Evolutionary conservation across 2,888 invertebrate genomes (phyloP).

Genomic region (Lobophora halterata): DNA sequence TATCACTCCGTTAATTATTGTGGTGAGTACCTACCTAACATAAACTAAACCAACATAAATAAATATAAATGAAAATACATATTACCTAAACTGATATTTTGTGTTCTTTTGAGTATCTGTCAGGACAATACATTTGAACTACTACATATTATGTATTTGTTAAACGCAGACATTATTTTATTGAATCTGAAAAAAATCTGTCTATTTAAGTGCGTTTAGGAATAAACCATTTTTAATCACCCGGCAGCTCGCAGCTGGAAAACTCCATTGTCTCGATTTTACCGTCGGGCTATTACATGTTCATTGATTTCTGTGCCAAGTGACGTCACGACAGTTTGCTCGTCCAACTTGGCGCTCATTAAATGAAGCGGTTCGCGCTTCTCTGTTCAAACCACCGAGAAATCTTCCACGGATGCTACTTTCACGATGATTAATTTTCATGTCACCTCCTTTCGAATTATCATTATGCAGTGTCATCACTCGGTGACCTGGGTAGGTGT

Average conservation of each 20-base stretch:
- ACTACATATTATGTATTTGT: background rate
- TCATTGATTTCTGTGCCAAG: slow-evolving; percentile 14
- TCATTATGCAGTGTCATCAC: too few species aligned
- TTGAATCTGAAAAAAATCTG: background rate
- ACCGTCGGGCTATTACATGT: slow-evolving; percentile 19
- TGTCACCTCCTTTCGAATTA: too few species aligned
- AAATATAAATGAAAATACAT: too few species aligned
- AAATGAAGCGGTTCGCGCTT: slow-evolving; percentile 2
- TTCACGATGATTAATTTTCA: too few species aligned
- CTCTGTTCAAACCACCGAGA: background rate
- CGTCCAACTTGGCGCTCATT: slow-evolving; percentile 9
- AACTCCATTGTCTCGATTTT: slow-evolving; percentile 48
- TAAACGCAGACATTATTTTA: background rate
- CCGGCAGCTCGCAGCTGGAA: slow-evolving; percentile 41
- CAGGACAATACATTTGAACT: too few species aligned
- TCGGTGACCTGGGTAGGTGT: too few species aligned
- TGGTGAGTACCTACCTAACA: too few species aligned
- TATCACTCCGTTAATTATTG: too few species aligned
- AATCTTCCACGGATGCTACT: too few species aligned
- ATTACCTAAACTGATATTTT: too few species aligned
- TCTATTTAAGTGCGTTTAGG: slow-evolving; percentile 32
- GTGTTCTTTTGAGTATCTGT: too few species aligned
- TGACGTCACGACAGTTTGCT: slow-evolving; percentile 12
- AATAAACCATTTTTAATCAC: slow-evolving; percentile 37
- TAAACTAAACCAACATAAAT: too few species aligned